Evolutionary conservation across 2,797 vertebrate species (phyloP).

Genomic region (Darevskia mixta): DNA sequence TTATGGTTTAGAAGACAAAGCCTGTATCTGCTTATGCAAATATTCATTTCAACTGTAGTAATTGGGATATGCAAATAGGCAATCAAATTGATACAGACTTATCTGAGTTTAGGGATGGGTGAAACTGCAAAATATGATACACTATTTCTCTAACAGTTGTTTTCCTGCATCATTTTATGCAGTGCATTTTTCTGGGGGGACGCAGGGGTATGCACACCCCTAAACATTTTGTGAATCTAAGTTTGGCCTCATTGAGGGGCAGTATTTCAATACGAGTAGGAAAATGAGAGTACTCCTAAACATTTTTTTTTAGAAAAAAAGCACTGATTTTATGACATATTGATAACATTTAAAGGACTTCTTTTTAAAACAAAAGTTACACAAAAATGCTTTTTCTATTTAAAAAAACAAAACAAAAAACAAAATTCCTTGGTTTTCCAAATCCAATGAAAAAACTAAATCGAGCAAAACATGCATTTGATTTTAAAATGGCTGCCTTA

Average conservation of each 20-base stretch:
- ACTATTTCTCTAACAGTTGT: not conserved
- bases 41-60: not conserved
- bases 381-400: not conserved
- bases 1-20: conserved; percentile 14
- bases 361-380: not conserved
- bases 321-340: not conserved
- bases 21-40: not conserved
- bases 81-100: not conserved
- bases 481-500: conserved; percentile 6
- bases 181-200: no score
- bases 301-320: not conserved
- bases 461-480: not conserved
- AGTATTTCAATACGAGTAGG: not conserved
- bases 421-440: not conserved
- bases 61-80: conserved; percentile 27
- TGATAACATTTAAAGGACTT: conserved; percentile 22
- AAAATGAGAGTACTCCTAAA: not conserved
- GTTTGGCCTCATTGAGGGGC: no score
- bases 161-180: not conserved
- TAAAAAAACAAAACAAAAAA: no score
- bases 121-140: not conserved
- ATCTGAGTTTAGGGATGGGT: not conserved
- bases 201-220: no score
- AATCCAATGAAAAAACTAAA: conserved; percentile 1
- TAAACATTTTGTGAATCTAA: no score